These are phyloP conservation scores for Cepaea hortensis DNA, from an alignment of 2,888 invertebrate species.

Conservation along the genomic window DNA sequence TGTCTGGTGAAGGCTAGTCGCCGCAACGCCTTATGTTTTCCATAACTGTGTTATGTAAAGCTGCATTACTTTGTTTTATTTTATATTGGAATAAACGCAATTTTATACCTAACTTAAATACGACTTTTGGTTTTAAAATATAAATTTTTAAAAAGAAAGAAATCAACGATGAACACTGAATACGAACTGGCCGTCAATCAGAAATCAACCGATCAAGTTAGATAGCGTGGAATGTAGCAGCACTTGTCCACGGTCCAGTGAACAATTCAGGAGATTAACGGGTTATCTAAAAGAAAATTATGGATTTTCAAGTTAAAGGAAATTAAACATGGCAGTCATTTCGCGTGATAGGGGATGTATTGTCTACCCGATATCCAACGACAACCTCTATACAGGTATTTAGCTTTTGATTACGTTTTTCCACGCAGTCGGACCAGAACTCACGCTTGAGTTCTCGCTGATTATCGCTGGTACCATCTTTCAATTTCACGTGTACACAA, in stretches of 20 bases:
- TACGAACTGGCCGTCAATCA: background rate
- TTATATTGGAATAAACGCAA: background rate
- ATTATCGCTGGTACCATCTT: background rate
- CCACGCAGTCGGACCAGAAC: background rate
- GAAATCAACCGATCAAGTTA: background rate
- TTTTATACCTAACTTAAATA: background rate
- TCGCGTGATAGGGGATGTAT: background rate
- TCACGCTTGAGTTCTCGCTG: background rate
- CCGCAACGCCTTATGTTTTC: too few relatives aligned
- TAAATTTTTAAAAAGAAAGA: too few relatives aligned
- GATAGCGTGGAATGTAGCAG: background rate
- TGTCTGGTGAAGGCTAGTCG: too few relatives aligned
- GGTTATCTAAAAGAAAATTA: conserved; percentile 12
- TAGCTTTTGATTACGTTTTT: conserved; percentile 18
- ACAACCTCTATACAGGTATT: background rate
- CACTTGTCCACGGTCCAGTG: background rate
- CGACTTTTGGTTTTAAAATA: conserved; percentile 5
- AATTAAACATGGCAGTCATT: conserved; percentile 17
- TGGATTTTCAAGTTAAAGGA: conserved; percentile 15
- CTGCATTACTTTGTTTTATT: background rate
- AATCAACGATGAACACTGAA: too few relatives aligned
- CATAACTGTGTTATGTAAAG: too few relatives aligned
- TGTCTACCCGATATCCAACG: background rate
- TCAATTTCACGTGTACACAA: conserved; percentile 16
- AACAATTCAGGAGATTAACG: background rate